Evolutionary conservation across 1,140 invertebrate species (phyloP), one percentile per base, ranked within the genome.

Genomic region (Helicoverpa armigera): DNA sequence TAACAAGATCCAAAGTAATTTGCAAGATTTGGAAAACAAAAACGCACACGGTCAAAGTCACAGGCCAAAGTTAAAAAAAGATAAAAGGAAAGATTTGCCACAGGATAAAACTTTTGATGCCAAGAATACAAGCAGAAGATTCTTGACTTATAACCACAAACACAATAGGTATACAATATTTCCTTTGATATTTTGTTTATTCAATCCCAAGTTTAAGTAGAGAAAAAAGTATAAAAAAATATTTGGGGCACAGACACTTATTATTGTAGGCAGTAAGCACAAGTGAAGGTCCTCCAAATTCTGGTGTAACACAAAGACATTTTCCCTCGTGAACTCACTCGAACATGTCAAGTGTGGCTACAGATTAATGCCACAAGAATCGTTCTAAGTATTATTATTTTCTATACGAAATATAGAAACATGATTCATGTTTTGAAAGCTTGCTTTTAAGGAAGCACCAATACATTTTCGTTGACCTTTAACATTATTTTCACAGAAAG

Each of bases 221-320:
- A 35, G 35, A 35, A 35, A 35, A 35, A 70, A 70, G 63, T 43
- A 78, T 43, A 69, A 69, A 61, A 61, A 78, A 69, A 23, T 56
- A 69, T 31, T 86, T 83, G 77, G 77, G 83, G 74, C 82, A 50
- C 78, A 79, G 79, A 82, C 79, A 81, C 83, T 85, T 89, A 88
- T 87, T 82, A 89, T 67, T 16, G 43, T 35, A 86, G 86, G 83
- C 75, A 18, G 83, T 58, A 81, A 73, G 60, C 85, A 78, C 83
- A 86, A 79, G 81, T 35, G 35, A 35, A 75, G 81, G 70, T 56
- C 75, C 76, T 74, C 56, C 69, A 86, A 86, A 86, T 82, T 87
- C 83, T 79, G 86, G 83, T 84, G 75, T 81, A 82, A 81, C 82
- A 89, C 87, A 89, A 91, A 85, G 86, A 87, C 84, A 85, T 84